Percentiles rank a stretch among this genome's conserved stretches.
These are phyloP conservation scores for Amphimedon queenslandica DNA, from an alignment of 37 sponge, comb jelly and placozoan species.

Conservation along the genomic window DNA sequence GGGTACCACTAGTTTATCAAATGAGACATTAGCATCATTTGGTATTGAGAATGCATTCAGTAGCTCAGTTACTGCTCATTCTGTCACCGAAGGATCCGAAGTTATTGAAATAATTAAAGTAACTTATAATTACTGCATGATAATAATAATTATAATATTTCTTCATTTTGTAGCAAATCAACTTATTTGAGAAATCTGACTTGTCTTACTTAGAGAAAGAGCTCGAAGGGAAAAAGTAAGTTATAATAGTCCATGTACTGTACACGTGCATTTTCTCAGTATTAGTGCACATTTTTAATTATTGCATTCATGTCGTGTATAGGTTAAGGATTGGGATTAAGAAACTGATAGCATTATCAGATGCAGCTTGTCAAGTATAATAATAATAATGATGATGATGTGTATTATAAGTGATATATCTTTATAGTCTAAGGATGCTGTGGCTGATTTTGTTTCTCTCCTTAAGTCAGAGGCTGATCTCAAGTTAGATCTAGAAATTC, in stretches of 20 bases:
- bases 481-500: constrained; percentile 7
- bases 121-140: not conserved
- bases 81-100: constrained; percentile 43
- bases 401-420: not conserved
- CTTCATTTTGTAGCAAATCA: constrained; percentile 16
- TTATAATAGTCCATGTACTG: not conserved
- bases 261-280: too few species aligned
- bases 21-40: constrained; percentile 37
- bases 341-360: constrained; percentile 67
- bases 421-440: constrained; percentile 11
- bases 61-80: constrained; percentile 37
- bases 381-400: not conserved
- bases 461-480: constrained; percentile 12
- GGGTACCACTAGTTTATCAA: not conserved
- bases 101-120: constrained; percentile 52
- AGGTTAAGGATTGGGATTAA: constrained; percentile 71
- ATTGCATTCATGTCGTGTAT: not conserved
- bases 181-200: constrained; percentile 24
- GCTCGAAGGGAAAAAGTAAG: constrained; percentile 34
- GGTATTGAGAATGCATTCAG: constrained; percentile 56
- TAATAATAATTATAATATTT: not conserved
- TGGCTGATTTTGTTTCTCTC: not conserved
- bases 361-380: constrained; percentile 51
- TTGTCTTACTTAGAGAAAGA: constrained; percentile 21
- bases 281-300: not conserved